A percentile compares a stretch with the other conserved stretches of the same genome.
phyloP scores from a whole-genome alignment of 2,797 vertebrate species.

The Lagorchestes hirsutus region DNA sequence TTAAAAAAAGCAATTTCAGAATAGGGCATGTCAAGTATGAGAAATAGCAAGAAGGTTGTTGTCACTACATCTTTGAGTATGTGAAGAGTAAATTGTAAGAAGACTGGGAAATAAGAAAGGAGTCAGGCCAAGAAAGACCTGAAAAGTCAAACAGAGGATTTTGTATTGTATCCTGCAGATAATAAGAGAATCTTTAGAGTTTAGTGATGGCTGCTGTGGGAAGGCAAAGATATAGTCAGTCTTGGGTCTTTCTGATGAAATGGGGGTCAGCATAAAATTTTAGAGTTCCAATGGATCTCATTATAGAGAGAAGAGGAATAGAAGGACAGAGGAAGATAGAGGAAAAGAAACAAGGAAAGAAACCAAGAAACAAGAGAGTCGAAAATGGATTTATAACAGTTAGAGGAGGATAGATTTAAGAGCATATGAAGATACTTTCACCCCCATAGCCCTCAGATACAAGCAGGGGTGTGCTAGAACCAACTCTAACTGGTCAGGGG shows the following conservation, averaged over 20 bases:
- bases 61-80: neutral
- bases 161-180: neutral
- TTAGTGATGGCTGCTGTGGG: no score
- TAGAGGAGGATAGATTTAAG: neutral
- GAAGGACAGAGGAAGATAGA: neutral
- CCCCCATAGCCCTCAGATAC: neutral
- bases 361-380: neutral
- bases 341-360: neutral
- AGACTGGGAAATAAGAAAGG: neutral
- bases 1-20: neutral
- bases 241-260: neutral
- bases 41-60: neutral
- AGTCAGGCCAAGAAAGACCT: neutral
- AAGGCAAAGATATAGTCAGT: neutral
- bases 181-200: accelerated
- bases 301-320: constrained; percentile 12
- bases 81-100: neutral
- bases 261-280: neutral
- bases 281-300: neutral
- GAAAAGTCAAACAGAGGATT: neutral
- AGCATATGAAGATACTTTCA: neutral
- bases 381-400: neutral
- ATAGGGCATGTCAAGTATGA: neutral
- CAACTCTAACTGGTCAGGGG: neutral
- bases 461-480: neutral